These are phyloP conservation scores for Poeciliopsis turneri DNA, from an alignment of 2,797 vertebrate species.

Conservation along the genomic window DNA sequence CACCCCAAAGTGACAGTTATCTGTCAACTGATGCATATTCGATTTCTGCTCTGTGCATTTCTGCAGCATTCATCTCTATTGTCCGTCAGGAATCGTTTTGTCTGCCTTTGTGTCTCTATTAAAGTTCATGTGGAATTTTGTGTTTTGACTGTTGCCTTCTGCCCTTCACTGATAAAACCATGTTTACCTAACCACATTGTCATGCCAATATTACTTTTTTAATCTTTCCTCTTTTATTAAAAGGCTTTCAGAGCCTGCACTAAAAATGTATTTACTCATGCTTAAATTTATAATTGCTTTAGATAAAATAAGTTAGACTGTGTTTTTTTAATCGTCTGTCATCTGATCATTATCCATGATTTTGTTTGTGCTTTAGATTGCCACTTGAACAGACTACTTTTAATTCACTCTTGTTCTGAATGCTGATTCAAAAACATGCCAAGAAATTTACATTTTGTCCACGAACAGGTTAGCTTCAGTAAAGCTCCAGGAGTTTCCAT, in stretches of 20 bases:
- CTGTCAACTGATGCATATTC: conserved; percentile 72
- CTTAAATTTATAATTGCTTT: neutral
- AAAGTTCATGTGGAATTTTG: neutral
- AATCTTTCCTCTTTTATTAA: conserved; percentile 24
- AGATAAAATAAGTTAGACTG: neutral
- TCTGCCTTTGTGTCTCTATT: neutral
- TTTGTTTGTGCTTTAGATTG: neutral
- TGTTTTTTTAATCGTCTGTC: neutral
- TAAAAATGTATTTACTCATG: neutral
- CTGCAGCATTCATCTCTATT: conserved; percentile 45
- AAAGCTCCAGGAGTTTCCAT: neutral
- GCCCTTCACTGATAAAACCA: conserved; percentile 29
- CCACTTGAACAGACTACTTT: neutral
- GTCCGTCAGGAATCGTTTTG: conserved; percentile 4
- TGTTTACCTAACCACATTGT: conserved; percentile 2
- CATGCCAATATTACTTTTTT: conserved; percentile 30
- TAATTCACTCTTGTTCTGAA: conserved; percentile 21
- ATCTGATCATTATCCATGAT: neutral
- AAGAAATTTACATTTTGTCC: neutral
- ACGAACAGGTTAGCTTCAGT: neutral
- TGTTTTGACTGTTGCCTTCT: conserved; percentile 29
- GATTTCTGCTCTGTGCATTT: conserved; percentile 34
- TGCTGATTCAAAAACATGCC: conserved; percentile 26
- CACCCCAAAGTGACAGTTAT: conserved; percentile 67
- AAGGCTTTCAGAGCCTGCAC: neutral